Evolutionary conservation across 1,140 invertebrate species (phyloP).

Genomic region (honey bee (Apis mellifera)): DNA sequence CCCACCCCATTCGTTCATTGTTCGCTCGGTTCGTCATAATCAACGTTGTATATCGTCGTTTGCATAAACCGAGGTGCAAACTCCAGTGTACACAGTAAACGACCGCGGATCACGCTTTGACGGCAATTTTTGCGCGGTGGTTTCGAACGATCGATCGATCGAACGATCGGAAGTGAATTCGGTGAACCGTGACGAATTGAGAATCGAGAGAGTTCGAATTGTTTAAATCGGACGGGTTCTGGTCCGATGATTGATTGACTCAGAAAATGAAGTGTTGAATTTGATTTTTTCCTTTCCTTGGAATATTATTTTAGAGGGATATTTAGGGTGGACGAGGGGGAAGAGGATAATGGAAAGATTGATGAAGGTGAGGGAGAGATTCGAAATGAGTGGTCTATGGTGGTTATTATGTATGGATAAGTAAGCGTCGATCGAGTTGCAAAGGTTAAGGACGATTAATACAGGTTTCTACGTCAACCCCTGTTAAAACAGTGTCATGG

Average conservation of each 20-base stretch:
- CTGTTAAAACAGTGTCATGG: neutral
- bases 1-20: conserved; percentile 21
- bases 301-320: too few relatives aligned
- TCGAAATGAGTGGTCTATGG: too few relatives aligned
- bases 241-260: neutral
- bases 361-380: too few relatives aligned
- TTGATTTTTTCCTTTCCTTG: too few relatives aligned
- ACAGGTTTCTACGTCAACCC: neutral
- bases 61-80: neutral
- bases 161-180: neutral
- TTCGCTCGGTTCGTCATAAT: conserved; percentile 12
- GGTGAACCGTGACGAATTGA: neutral
- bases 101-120: neutral
- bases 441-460: conserved; percentile 28
- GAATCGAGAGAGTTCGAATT: neutral
- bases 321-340: too few relatives aligned
- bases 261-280: too few relatives aligned
- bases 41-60: conserved; percentile 4
- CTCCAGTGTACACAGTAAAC: too few relatives aligned
- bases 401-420: too few relatives aligned
- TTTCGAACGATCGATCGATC: neutral
- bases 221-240: neutral
- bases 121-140: neutral
- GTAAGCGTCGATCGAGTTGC: neutral
- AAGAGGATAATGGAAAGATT: too few relatives aligned